A percentile compares a stretch with the other conserved stretches of the same genome.
Evolutionary conservation across 1,140 invertebrate species (phyloP).

Genomic region (Oncopeltus fasciatus): DNA sequence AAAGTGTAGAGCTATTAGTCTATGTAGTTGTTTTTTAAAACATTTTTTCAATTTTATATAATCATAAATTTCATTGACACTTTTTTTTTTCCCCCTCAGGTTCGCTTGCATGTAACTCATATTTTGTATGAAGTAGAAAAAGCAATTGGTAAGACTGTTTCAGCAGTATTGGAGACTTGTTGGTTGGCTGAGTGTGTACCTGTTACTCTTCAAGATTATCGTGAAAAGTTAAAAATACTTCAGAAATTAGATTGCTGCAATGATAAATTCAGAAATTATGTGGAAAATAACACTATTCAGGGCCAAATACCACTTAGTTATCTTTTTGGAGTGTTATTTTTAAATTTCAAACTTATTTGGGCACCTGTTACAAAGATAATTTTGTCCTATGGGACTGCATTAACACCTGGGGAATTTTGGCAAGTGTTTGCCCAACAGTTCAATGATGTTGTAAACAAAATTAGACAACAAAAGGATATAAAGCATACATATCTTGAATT

Average conservation of each 20-base stretch:
- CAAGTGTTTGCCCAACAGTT: conserved; percentile 50
- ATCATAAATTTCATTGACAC: too few species aligned
- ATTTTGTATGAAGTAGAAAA: conserved; percentile 55
- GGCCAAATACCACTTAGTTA: conserved; percentile 45
- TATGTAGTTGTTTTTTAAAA: too few species aligned
- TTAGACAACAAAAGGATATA: too few species aligned
- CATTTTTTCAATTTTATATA: too few species aligned
- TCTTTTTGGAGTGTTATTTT: conserved; percentile 63
- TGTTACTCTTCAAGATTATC: conserved; percentile 54
- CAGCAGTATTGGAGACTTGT: conserved; percentile 45
- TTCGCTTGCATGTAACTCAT: conserved; percentile 50
- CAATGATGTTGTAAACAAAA: conserved; percentile 27
- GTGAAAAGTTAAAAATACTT: conserved; percentile 56
- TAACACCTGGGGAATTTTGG: conserved; percentile 62
- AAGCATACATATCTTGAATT: too few species aligned
- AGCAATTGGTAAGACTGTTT: conserved; percentile 29
- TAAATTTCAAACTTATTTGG: conserved; percentile 82
- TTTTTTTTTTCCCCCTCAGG: conserved; percentile 34
- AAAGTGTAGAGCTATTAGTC: too few species aligned
- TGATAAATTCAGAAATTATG: background rate
- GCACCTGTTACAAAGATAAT: conserved; percentile 62
- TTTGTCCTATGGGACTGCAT: conserved; percentile 47
- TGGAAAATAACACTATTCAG: background rate
- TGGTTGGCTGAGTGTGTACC: conserved; percentile 51
- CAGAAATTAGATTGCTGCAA: conserved; percentile 43